Evolutionary conservation across 2,888 invertebrate species (phyloP).

Genomic region (Apodemia mormo): DNA sequence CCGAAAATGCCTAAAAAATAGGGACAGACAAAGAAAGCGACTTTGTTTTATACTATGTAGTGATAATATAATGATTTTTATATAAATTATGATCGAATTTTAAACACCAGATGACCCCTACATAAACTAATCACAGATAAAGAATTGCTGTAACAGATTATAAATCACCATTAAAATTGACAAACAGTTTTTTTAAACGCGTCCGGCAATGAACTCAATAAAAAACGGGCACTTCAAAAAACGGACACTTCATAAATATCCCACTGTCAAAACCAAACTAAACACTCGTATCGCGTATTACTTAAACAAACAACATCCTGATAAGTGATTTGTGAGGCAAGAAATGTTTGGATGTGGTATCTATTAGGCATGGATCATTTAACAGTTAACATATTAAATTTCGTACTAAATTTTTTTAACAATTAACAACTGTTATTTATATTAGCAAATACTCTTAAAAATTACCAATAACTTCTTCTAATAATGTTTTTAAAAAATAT

Average conservation of each 20-base stretch:
- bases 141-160: neutral
- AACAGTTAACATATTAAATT: too few relatives aligned
- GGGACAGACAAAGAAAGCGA: too few relatives aligned
- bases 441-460: too few relatives aligned
- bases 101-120: neutral
- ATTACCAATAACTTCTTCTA: too few relatives aligned
- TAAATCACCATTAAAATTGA: neutral
- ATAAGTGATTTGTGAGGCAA: neutral
- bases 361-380: too few relatives aligned
- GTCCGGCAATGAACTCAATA: constrained; percentile 4
- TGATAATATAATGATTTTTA: too few relatives aligned
- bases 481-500: too few relatives aligned
- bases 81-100: too few relatives aligned
- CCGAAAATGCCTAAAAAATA: too few relatives aligned
- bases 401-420: too few relatives aligned
- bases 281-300: constrained; percentile 8
- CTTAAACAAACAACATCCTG: constrained; percentile 10
- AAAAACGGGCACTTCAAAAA: constrained; percentile 10
- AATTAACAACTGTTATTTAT: too few relatives aligned
- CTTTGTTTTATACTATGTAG: too few relatives aligned
- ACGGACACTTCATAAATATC: neutral
- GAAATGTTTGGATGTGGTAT: constrained; percentile 3
- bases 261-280: constrained; percentile 4
- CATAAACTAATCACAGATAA: neutral
- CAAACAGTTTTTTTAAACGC: neutral